Evolutionary conservation across 2,797 vertebrate genomes (phyloP).

Genomic region (Acanthurus tractus): DNA sequence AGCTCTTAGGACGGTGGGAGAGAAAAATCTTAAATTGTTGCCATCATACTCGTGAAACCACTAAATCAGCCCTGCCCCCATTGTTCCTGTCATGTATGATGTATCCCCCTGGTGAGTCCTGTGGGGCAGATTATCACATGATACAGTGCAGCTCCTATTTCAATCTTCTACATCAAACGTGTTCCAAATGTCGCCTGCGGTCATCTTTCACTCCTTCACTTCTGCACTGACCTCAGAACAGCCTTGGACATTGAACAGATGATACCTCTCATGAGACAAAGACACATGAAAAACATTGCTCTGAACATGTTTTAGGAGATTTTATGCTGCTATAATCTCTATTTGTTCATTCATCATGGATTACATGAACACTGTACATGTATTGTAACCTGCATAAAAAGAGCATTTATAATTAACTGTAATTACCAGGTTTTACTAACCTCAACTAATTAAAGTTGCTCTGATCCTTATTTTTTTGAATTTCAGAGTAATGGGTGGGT

Average conservation of each 20-base stretch:
- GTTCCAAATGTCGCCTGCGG: constrained; percentile 34
- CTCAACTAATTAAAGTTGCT: not conserved
- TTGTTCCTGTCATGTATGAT: constrained; percentile 32
- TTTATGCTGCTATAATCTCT: not conserved
- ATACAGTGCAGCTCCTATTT: constrained; percentile 34
- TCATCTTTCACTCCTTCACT: constrained; percentile 23
- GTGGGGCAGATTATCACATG: constrained; percentile 41
- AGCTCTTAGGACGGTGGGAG: constrained; percentile 7
- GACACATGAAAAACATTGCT: not conserved
- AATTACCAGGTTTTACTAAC: not conserved
- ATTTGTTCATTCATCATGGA: constrained; percentile 1
- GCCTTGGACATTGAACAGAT: constrained; percentile 21
- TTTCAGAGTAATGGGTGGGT: no score
- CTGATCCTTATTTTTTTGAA: not conserved
- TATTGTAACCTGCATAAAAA: not conserved
- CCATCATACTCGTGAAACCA: constrained; percentile 40
- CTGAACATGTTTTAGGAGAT: not conserved
- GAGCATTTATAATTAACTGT: not conserved
- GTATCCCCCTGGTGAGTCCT: constrained; percentile 25
- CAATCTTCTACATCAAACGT: constrained; percentile 59
- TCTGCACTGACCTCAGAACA: constrained; percentile 48
- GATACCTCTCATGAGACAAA: not conserved
- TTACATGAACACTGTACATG: not conserved
- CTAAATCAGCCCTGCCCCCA: constrained; percentile 11
- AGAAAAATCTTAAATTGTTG: constrained; percentile 19